A percentile compares a stretch with the other conserved stretches of the same genome.
These are phyloP conservation scores for Trachymyrmex cornetzi DNA, from an alignment of 1,140 invertebrate species.

Conservation along the genomic window DNA sequence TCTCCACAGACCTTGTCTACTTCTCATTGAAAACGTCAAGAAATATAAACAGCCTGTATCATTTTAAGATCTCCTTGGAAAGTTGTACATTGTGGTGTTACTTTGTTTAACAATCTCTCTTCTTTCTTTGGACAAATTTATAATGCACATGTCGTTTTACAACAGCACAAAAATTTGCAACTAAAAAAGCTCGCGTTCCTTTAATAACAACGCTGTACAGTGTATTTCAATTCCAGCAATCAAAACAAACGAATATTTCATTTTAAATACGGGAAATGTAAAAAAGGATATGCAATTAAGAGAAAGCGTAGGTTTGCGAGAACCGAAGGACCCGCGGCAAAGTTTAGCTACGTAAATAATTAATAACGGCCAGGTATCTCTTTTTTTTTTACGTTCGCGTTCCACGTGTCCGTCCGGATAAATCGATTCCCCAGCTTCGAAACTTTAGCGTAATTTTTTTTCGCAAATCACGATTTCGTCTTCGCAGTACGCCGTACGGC, in stretches of 20 bases:
- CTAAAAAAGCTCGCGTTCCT: background rate
- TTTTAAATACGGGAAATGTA: background rate
- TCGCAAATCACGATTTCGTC: constrained; percentile 1
- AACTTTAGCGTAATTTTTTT: constrained; percentile 31
- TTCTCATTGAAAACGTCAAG: background rate
- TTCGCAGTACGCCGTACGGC: background rate
- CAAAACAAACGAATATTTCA: constrained; percentile 36
- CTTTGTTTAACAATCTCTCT: background rate
- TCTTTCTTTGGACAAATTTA: constrained; percentile 6
- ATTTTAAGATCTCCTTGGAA: constrained; percentile 11
- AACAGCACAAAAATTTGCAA: background rate
- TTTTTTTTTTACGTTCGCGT: background rate
- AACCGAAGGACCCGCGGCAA: background rate
- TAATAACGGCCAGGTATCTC: background rate
- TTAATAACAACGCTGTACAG: constrained; percentile 10
- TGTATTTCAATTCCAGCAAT: background rate
- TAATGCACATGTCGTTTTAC: constrained; percentile 11
- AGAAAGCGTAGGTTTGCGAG: background rate
- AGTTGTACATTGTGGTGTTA: background rate
- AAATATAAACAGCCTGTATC: constrained; percentile 5
- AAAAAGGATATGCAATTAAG: constrained; percentile 8
- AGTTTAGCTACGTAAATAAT: constrained; percentile 11
- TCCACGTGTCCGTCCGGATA: background rate
- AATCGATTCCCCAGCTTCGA: background rate
- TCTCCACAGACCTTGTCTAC: background rate